Conservation (phyloP, 1,140 invertebrate genomes). For the Magallana ariakensis region DNA sequence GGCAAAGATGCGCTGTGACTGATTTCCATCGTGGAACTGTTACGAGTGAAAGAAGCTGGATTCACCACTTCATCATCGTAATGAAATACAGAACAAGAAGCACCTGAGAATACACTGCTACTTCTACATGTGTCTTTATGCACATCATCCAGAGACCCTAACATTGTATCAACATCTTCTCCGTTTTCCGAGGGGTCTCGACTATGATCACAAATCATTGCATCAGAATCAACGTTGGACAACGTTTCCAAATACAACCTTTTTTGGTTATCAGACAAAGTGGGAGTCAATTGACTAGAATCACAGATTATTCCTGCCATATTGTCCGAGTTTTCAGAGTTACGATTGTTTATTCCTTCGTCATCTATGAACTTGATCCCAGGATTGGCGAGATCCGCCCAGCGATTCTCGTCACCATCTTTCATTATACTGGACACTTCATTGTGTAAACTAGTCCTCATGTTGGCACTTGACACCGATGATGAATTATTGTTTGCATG, state of each 20-base stretch:
- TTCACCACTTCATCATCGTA: constrained; percentile 31
- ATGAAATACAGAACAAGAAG: constrained; percentile 1
- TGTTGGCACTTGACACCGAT: neutral
- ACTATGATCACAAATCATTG: constrained; percentile 26
- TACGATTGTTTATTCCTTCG: constrained; percentile 64
- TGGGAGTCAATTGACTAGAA: constrained; percentile 69
- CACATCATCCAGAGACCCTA: constrained; percentile 8
- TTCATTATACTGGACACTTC: constrained; percentile 53
- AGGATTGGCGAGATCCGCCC: constrained; percentile 76
- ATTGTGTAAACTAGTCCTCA: constrained; percentile 53
- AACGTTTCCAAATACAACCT: constrained; percentile 70
- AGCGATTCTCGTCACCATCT: constrained; percentile 65
- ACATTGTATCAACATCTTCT: neutral
- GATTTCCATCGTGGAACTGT: constrained; percentile 60
- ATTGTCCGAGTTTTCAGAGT: constrained; percentile 67
- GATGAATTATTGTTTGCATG: constrained; percentile 45
- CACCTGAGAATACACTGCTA: constrained; percentile 18
- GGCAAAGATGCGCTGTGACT: constrained; percentile 75
- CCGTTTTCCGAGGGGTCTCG: neutral
- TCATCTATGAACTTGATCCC: constrained; percentile 80
- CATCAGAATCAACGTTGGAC: constrained; percentile 3
- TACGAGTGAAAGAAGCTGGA: constrained; percentile 40
- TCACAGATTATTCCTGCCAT: constrained; percentile 70
- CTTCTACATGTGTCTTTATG: constrained; percentile 18
- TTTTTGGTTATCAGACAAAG: constrained; percentile 62